Evolutionary conservation across 1,140 invertebrate species (phyloP), one percentile per base, ranked within the genome.

Genomic region (Glomeris maerens): DNA sequence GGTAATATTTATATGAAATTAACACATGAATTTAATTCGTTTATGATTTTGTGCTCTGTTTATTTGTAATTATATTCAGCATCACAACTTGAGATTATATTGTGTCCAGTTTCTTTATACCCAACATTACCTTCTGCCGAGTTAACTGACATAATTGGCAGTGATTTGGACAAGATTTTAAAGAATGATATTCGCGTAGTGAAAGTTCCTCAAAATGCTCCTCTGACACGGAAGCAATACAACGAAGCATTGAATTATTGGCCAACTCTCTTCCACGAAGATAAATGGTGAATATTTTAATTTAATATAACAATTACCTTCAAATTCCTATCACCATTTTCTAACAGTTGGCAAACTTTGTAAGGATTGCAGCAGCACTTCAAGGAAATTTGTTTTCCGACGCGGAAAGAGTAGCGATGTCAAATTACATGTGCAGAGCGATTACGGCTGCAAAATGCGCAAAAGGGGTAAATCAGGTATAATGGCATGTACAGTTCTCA

Each of bases 221-320:
- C 65, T 4, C 45, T 60, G 20, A 69, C 62, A 7, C 53, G 64
- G 40, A 27, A 51, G 28, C 67, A 69, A 51, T 69, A 57, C 53
- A 53, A 65, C 29, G 57, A 62, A 44, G 39, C 58, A 26, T 41
- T 46, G 1, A 7, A 53, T 39, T 60, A 62, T 45, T 69, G 67
- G 67, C 65, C 67, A 39, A 55, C 60, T 3, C 59, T 59, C 39
- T 69, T 68, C 52, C 62, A 66, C 59, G 65, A 68, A 55, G 57
- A 69, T 50, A 69, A 68, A 60, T 53, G 54, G 58, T 60, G 48
- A 44, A 46, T 44, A 28, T 28, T 39, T 31, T 29, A 26, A 27
- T 36, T 31, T 25, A 45, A 20, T 2, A 28, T 29, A 26, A 45
- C 17, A 40, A 27, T 23, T 53, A 20, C 40, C 3, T 38, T 38